These are phyloP conservation scores for Mycetomoellerius zeteki DNA, from an alignment of 1,140 invertebrate genomes.

Conservation along the genomic window DNA sequence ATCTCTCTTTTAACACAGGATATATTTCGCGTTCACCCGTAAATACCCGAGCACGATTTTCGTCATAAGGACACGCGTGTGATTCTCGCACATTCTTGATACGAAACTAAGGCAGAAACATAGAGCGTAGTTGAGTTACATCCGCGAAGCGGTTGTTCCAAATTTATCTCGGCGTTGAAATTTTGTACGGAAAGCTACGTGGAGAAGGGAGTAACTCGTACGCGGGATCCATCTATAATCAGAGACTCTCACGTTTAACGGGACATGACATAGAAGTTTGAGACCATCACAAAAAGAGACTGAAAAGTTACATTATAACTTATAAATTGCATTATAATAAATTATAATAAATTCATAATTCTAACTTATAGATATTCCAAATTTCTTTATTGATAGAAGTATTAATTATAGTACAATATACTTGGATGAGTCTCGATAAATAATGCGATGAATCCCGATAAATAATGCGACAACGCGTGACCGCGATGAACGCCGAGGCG, in stretches of 20 bases:
- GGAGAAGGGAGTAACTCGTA: not conserved
- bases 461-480: not conserved
- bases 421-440: constrained; percentile 6
- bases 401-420: not conserved
- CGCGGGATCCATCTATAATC: not conserved
- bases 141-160: constrained; percentile 68
- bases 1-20: not conserved
- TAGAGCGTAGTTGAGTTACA: constrained; percentile 58
- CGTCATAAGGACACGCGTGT: constrained; percentile 18
- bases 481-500: not conserved
- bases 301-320: not conserved
- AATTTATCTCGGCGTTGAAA: constrained; percentile 76
- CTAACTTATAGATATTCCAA: not conserved
- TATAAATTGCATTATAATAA: not conserved
- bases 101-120: constrained; percentile 67
- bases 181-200: constrained; percentile 42
- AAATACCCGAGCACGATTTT: constrained; percentile 22
- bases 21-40: not conserved
- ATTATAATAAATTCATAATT: too few relatives aligned
- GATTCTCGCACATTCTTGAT: constrained; percentile 44
- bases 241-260: not conserved
- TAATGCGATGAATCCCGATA: not conserved
- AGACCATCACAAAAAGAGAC: not conserved
- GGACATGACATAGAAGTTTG: too few relatives aligned
- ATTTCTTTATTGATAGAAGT: not conserved